phyloP scores from a whole-genome alignment of 1,140 invertebrate genomes.

The Coenobita brevimanus region DNA sequence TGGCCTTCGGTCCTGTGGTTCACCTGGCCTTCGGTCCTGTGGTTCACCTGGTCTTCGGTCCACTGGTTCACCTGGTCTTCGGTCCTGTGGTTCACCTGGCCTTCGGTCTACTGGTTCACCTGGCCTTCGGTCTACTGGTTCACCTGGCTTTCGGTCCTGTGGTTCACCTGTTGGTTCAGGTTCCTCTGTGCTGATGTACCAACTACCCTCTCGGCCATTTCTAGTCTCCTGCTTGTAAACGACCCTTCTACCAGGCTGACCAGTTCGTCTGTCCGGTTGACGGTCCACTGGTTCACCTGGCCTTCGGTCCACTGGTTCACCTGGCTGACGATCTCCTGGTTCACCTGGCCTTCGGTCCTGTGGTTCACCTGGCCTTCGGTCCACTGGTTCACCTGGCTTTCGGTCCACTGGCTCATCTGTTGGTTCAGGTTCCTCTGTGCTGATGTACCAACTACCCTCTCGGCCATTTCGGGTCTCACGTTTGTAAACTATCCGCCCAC shows the following conservation, averaged over 20 bases:
- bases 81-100: conserved; percentile 33
- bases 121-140: conserved; percentile 27
- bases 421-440: too few species aligned
- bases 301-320: conserved; percentile 11
- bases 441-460: too few species aligned
- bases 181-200: too few species aligned
- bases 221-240: too few species aligned
- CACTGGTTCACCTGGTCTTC: conserved; percentile 16
- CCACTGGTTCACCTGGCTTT: too few species aligned
- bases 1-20: conserved; percentile 7
- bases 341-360: conserved; percentile 9
- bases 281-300: conserved; percentile 21
- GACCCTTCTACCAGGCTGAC: not conserved
- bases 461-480: conserved; percentile 13
- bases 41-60: conserved; percentile 27
- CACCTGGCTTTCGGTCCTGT: conserved; percentile 2
- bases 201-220: too few species aligned
- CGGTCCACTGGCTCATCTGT: too few species aligned
- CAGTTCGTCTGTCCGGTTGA: not conserved
- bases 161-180: not conserved
- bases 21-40: not conserved
- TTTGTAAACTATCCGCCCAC: not conserved
- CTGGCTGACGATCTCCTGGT: conserved; percentile 26
- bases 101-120: conserved; percentile 16
- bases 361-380: not conserved